These are phyloP conservation scores for Meles meles DNA, from an alignment of 2,113 vertebrate genomes.

Conservation along the genomic window DNA sequence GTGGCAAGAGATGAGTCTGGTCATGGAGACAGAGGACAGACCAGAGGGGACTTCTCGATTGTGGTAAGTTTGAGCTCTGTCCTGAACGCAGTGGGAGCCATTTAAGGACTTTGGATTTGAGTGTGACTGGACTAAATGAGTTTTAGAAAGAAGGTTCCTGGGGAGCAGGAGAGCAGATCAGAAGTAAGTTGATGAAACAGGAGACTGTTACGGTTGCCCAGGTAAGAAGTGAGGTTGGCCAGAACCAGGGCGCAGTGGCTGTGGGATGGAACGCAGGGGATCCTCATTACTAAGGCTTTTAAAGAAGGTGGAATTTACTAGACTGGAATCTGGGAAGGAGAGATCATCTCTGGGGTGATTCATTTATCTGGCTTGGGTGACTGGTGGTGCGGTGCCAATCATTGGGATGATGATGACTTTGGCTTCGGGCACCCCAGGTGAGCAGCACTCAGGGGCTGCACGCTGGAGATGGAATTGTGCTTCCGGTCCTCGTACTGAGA, in stretches of 20 bases:
- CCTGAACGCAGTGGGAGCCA: background rate
- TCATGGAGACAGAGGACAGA: background rate
- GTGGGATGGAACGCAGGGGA: too few relatives aligned
- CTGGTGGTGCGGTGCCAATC: background rate
- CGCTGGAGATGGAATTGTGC: too few relatives aligned
- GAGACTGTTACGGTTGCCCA: background rate
- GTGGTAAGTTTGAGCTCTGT: background rate
- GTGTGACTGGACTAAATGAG: background rate
- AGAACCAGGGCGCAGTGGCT: background rate
- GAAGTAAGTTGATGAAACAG: background rate
- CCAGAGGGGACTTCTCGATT: too few relatives aligned
- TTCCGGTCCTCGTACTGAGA: background rate
- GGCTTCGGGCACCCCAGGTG: background rate
- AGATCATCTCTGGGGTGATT: background rate
- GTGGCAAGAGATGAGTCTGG: background rate
- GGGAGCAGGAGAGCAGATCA: background rate
- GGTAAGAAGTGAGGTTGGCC: background rate
- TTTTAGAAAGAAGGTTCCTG: background rate
- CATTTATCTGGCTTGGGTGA: background rate
- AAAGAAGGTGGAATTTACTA: background rate
- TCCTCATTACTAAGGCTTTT: background rate
- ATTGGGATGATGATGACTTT: background rate
- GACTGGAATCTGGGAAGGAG: background rate
- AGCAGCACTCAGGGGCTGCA: too few relatives aligned
- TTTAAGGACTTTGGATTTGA: background rate